Base-by-base conservation (phyloP, 2,888 invertebrate species). In the Tachina lurida region DNA sequence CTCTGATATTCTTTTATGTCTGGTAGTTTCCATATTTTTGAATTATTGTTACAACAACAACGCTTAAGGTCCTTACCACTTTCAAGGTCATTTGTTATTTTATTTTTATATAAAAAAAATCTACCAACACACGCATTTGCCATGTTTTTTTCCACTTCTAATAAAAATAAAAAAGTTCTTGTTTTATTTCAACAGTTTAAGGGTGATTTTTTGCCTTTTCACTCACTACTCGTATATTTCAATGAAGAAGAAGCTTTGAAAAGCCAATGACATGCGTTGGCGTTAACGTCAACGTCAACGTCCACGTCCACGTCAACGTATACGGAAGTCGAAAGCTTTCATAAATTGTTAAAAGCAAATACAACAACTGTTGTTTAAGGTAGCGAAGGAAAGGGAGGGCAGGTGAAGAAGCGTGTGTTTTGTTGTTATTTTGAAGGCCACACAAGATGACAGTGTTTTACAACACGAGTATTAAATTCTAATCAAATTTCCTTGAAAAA, bases 191-290 rank as follows among this genome's bases (percentile, higher is more conserved):
- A 67, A 12, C 54, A n/a, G n/a, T 45, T 75, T 81, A 77, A 68
- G 84, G 84, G 81, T 77, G 77, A 74, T 56, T 74, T 70, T 49
- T 22, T 47, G 49, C 41, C 41, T 19, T 41, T 19, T n/a, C 31
- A 31, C 10, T 10, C 41, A 58, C 49, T 52, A 65, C 31, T 13
- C 54, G 41, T 31, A 12, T 22, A 45, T 58, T 39, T 49, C 17
- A 62, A 2, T n/a, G 7, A 43, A 58, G n/a, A n/a, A 73, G 17
- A 63, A 63, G 73, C 56, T 80, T 47, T 68, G 13, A 65, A 70
- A 80, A 83, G 86, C 71, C 83, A 86, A 62, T 86, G 86, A 83
- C 86, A 85, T 83, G 79, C 79, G 86, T 80, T 76, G 85, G 56
- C 77, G 71, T 67, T 31, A 39, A 22, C 78, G 22, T 43, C 31